phyloP scores from a whole-genome alignment of 2,113 vertebrate genomes.

The Carlito syrichta region DNA sequence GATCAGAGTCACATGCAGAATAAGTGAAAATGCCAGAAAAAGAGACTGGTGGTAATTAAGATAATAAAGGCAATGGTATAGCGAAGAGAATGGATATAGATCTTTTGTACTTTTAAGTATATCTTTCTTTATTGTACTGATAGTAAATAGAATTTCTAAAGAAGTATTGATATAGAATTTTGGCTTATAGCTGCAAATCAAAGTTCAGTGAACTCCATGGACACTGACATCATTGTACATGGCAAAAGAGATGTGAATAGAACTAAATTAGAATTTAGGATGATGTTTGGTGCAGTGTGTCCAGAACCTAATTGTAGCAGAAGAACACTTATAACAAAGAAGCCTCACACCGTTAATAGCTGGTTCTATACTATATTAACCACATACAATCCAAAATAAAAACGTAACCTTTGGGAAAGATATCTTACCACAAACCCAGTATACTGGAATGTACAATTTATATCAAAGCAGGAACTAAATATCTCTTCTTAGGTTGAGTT shows the following conservation, averaged over 20 bases:
- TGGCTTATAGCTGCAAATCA: neutral
- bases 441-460: neutral
- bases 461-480: neutral
- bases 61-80: neutral
- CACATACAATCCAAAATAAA: neutral
- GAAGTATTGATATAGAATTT: neutral
- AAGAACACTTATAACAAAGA: neutral
- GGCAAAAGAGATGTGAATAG: neutral
- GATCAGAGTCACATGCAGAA: neutral
- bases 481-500: neutral
- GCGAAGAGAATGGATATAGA: neutral
- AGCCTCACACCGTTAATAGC: neutral
- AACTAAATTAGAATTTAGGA: neutral
- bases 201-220: neutral
- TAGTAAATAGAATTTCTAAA: neutral
- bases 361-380: neutral
- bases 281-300: neutral
- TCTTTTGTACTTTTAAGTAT: neutral
- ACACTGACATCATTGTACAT: neutral
- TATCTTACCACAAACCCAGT: neutral
- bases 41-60: neutral
- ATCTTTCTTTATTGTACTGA: neutral
- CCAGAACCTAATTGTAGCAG: neutral
- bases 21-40: neutral
- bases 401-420: neutral